Percentiles rank a stretch among this genome's conserved stretches.
phyloP scores from a whole-genome alignment of 2,113 vertebrate genomes.

The Daphoenositta chrysoptera region DNA sequence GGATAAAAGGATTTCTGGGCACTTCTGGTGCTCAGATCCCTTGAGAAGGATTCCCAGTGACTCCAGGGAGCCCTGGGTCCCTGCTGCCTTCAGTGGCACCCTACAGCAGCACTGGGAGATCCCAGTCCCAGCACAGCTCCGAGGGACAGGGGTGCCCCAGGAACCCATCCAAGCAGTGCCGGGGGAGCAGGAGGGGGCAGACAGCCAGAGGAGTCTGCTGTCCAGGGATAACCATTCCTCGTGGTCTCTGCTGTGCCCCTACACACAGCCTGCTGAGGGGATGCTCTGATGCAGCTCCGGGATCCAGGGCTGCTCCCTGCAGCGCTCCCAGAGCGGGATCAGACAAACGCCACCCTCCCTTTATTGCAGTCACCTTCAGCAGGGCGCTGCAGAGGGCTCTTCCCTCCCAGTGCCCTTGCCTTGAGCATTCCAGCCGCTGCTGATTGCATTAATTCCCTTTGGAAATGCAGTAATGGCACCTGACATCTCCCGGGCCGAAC shows the following conservation, averaged over 20 bases:
- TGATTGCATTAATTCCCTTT: not conserved
- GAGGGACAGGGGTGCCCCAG: not conserved
- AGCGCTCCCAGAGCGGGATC: not conserved
- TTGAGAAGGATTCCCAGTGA: not conserved
- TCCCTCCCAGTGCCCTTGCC: not conserved
- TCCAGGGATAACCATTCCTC: not conserved
- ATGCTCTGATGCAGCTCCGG: not conserved
- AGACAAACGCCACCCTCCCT: not conserved
- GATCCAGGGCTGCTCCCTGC: not conserved
- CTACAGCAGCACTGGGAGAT: too few relatives aligned
- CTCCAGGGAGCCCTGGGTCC: not conserved
- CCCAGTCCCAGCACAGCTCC: not conserved
- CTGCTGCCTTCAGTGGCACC: not conserved
- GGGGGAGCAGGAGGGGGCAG: not conserved
- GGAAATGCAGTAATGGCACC: not conserved
- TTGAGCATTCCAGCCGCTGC: not conserved
- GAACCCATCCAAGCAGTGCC: not conserved
- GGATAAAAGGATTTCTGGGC: not conserved
- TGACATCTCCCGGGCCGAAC: not conserved
- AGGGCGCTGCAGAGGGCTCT: not conserved
- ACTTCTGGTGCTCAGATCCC: not conserved
- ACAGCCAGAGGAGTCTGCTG: not conserved
- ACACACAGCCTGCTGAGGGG: not conserved
- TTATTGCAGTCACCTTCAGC: not conserved
- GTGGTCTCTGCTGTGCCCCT: not conserved